Conservation (phyloP, 2,113 vertebrate species). For the Talpa occidentalis region DNA sequence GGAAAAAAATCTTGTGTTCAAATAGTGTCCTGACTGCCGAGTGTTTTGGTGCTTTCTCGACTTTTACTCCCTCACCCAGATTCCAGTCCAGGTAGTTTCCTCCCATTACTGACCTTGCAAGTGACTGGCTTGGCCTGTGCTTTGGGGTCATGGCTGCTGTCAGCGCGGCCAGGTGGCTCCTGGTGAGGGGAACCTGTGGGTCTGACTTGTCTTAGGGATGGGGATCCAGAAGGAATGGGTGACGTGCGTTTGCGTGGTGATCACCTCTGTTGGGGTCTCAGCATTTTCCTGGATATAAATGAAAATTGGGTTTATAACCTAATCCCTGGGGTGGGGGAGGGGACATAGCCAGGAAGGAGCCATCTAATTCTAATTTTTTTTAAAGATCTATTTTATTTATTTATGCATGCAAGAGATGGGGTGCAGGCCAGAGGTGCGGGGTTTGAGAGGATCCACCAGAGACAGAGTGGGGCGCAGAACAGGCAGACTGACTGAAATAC, state of each 20-base stretch:
- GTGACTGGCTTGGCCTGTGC: no score
- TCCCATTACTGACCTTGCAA: background rate
- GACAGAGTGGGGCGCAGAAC: no score
- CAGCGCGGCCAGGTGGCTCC: background rate
- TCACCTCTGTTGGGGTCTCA: background rate
- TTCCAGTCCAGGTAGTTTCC: background rate
- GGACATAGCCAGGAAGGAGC: background rate
- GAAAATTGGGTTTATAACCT: constrained; percentile 9
- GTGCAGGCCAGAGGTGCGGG: no score
- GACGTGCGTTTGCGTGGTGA: background rate
- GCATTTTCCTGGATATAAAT: background rate
- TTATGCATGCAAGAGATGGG: no score
- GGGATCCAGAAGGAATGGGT: background rate
- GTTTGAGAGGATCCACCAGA: no score
- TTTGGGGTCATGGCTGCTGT: background rate
- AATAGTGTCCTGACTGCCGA: background rate
- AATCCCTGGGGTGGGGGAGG: background rate
- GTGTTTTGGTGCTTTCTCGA: background rate
- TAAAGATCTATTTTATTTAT: no score
- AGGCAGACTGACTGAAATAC: no score
- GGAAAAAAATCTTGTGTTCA: background rate
- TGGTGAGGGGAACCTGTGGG: background rate
- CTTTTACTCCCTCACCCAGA: background rate
- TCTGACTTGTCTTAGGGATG: background rate
- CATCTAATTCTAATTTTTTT: background rate